Evolutionary conservation across 1,140 invertebrate species (phyloP), one percentile per base, ranked within the genome.

Genomic region (Brachionus rotundiformis): DNA sequence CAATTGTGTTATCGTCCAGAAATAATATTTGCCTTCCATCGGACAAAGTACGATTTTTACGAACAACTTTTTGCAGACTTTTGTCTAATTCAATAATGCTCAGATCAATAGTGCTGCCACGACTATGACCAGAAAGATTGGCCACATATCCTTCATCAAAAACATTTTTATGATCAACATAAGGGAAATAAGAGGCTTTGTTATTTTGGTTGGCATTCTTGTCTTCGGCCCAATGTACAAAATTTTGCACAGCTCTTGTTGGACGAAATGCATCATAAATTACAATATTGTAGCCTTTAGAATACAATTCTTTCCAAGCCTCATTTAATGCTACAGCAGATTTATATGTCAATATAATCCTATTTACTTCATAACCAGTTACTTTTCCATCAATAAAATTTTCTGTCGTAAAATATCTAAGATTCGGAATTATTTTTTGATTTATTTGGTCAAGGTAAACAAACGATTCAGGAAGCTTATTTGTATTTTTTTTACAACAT

Each of bases 21-120:
- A 31, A 68, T n/a, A 68, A 68, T 29, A 68, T 68, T 31, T n/a
- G 7, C 16, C 25, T 29, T 29, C 29, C 29, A 68, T 68, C 63
- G 31, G 25, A 29, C 8, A 68, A 31, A 10, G 7, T 68, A 29
- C 63, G 25, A n/a, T 36, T 68, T n/a, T 16, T 68, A 2, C 25
- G 63, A 13, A 33, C 29, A 29, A 68, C 25, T 31, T 68, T 31
- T 31, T 31, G 25, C n/a, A 68, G 4, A 16, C 63, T 27, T 68
- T 68, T 68, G 11, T n/a, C 63, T 8, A 33, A 29, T 13, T 27
- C n/a, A 31, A 68, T 68, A 13, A 68, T 36, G 31, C 27, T 68
- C n/a, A 68, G 31, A 68, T 68, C 63, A 68, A 68, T 68, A 29
- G 63, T 68, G 31, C 63, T 68, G 4, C 63, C 63, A 13, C 63